phyloP scores from a whole-genome alignment of 2,797 vertebrate genomes.

The Sylvia borin region DNA sequence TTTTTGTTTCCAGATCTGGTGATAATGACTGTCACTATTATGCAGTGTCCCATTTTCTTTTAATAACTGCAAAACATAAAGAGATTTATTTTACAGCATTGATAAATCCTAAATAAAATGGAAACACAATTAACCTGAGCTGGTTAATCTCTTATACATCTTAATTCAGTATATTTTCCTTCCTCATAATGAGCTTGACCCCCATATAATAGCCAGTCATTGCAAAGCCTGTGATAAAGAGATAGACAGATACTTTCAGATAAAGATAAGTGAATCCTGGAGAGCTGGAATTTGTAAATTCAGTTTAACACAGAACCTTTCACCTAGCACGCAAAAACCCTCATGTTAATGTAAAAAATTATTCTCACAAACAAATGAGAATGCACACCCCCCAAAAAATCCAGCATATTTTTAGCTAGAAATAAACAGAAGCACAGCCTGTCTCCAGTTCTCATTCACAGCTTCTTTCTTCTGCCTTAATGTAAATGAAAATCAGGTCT shows the following conservation, averaged over 20 bases:
- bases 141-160: slow-evolving; percentile 10
- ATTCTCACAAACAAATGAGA: background rate
- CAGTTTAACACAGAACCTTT: background rate
- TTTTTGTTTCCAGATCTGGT: background rate
- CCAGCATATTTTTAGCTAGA: background rate
- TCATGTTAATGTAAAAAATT: background rate
- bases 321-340: background rate
- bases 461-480: background rate
- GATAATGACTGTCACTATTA: background rate
- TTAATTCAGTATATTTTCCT: slow-evolving; percentile 21
- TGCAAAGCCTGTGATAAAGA: slow-evolving; percentile 14
- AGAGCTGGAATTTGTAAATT: slow-evolving; percentile 7
- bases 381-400: background rate
- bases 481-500: background rate
- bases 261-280: background rate
- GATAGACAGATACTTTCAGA: background rate
- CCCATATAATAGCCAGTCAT: background rate
- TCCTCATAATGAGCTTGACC: background rate
- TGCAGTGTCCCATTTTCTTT: background rate
- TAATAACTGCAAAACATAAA: background rate
- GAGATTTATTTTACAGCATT: background rate
- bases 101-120: slow-evolving; percentile 6
- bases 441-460: background rate
- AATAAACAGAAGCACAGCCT: background rate
- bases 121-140: slow-evolving; percentile 43